Percentiles rank a stretch among this genome's conserved stretches.
These are phyloP conservation scores for Cotesia typhae DNA, from an alignment of 1,140 invertebrate species.

Conservation along the genomic window DNA sequence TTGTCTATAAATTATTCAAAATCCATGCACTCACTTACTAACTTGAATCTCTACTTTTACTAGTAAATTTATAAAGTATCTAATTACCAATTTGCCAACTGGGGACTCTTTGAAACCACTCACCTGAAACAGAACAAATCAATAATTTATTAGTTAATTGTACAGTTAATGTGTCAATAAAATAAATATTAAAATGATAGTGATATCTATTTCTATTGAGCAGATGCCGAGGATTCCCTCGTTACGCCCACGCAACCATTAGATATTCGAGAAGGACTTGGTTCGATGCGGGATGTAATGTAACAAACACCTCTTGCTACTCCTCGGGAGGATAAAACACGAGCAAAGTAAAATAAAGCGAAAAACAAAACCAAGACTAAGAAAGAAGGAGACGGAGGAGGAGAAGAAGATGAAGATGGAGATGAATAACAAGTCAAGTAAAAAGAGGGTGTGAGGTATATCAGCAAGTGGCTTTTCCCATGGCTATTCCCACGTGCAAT, in stretches of 20 bases:
- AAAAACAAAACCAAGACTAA: not conserved
- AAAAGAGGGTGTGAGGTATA: constrained; percentile 27
- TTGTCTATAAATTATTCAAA: too few relatives aligned
- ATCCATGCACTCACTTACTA: too few relatives aligned
- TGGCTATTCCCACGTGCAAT: constrained; percentile 41
- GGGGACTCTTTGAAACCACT: too few relatives aligned
- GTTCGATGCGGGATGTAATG: not conserved
- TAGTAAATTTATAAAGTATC: too few relatives aligned
- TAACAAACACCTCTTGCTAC: constrained; percentile 26
- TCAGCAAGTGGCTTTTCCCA: constrained; percentile 28
- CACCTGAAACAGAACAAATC: too few relatives aligned
- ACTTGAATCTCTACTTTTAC: too few relatives aligned
- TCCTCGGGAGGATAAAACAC: constrained; percentile 20
- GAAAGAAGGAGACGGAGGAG: not conserved
- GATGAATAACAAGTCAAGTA: constrained; percentile 26
- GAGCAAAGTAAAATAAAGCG: not conserved
- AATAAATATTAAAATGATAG: too few relatives aligned
- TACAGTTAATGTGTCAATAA: too few relatives aligned
- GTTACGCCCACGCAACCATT: constrained; percentile 21
- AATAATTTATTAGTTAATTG: too few relatives aligned
- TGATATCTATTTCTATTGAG: too few relatives aligned
- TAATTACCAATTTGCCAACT: too few relatives aligned
- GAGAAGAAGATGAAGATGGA: too few relatives aligned
- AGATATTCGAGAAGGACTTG: not conserved
- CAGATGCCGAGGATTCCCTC: constrained; percentile 7